phyloP scores from a whole-genome alignment of 2,888 invertebrate genomes.

The Agonopterix heracliana region DNA sequence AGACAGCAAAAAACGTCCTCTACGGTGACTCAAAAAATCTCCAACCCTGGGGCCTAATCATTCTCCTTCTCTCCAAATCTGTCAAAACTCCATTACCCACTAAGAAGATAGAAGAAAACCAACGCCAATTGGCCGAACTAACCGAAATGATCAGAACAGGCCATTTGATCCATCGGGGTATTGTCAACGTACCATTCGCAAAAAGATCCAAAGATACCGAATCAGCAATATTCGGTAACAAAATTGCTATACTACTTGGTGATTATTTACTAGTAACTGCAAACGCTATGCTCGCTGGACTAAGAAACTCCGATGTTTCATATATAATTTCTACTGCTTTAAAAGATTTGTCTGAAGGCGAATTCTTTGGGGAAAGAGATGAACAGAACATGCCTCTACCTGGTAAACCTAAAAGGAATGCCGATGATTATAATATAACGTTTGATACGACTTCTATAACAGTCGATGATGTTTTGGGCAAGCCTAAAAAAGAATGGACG shows the following conservation, averaged over 20 bases:
- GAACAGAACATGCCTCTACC: conserved; percentile 85
- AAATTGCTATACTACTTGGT: conserved; percentile 89
- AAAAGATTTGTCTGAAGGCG: conserved; percentile 87
- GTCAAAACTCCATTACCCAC: conserved; percentile 74
- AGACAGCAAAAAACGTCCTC: conserved; percentile 88
- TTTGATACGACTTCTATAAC: conserved; percentile 59
- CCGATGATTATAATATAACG: conserved; percentile 46
- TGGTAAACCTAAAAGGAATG: conserved; percentile 69
- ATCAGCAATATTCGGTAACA: conserved; percentile 90
- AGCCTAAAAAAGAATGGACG: conserved; percentile 83
- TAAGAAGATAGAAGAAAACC: conserved; percentile 75
- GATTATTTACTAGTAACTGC: conserved; percentile 90
- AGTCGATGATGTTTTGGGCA: conserved; percentile 64
- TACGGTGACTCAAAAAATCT: conserved; percentile 89
- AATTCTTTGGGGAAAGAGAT: conserved; percentile 86
- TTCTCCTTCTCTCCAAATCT: conserved; percentile 88
- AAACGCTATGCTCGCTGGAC: conserved; percentile 86
- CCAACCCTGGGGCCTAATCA: conserved; percentile 91
- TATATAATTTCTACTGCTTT: conserved; percentile 88
- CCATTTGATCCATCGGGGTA: conserved; percentile 85
- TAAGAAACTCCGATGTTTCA: conserved; percentile 83
- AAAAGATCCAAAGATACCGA: conserved; percentile 76
- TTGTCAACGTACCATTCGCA: conserved; percentile 67
- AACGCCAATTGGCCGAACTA: conserved; percentile 75
- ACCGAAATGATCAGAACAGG: conserved; percentile 93